Base-by-base conservation (phyloP, 1,140 invertebrate species). In the Zaprionus gabonicus region DNA sequence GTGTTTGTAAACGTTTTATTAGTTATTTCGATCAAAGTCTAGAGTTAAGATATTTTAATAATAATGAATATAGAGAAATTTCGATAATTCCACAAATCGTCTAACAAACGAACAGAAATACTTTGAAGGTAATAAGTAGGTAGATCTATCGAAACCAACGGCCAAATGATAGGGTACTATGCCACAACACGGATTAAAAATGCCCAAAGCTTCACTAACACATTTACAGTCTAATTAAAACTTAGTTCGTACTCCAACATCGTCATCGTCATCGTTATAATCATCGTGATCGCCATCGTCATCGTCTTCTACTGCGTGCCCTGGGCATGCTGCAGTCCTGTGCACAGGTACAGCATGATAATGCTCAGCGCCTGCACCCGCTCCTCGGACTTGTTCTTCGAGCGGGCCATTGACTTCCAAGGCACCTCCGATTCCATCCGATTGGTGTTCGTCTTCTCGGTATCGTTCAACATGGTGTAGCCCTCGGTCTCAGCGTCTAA, bases 331-430 rank as follows among this genome's bases (percentile, higher is more conserved):
- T 97, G 96, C 38, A 97, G 93, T 9, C 96, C 96, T 2, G 96
- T 95, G 91, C 96, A 97, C 91, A 96, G 96, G 87, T 97, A 96
- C 41, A 97, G 91, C 95, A 97, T 95, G 25, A 97, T 93, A 27
- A 97, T 95, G 67, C 96, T 96, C 46, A 98, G 83, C 1, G 96
- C 96, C 85, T 97, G 96, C 1, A 96, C 95, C 78, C 96, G 95
- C 80, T 96, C 94, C 81, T 97, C 96, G 25, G 95, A 96, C 57
- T 87, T 96, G 95, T 68, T 71, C 41, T 90, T 81, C n/a, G 70
- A 41, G 13, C 17, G 93, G 93, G 57, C 95, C 94, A 66, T 95
- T 70, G 57, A 93, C 91, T 66, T 95, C 90, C 81, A 94, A 94
- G 12, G 93, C 90, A 71, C 53, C 17, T 75, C 72, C 17, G 76